A percentile compares a stretch with the other conserved stretches of the same genome.
Evolutionary conservation across 2,113 vertebrate genomes (phyloP).

Genomic region (Oryzias woworae): DNA sequence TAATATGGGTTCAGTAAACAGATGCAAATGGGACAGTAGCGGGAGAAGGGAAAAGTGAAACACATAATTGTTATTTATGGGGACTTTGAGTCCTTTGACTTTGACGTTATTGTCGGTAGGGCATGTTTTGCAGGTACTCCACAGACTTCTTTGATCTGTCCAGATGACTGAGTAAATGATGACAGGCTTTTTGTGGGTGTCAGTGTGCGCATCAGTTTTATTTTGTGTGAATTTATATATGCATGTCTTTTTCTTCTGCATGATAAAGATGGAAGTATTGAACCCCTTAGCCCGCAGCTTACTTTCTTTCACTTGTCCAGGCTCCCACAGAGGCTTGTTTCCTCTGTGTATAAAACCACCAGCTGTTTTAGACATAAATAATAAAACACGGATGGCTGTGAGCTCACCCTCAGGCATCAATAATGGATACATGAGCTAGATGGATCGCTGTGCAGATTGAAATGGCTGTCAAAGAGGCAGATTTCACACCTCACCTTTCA

Average conservation of each 20-base stretch:
- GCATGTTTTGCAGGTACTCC: slow-evolving; percentile 21
- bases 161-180: slow-evolving; percentile 32
- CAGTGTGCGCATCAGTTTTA: slow-evolving; percentile 44
- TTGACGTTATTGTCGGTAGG: slow-evolving; percentile 24
- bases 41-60: neutral
- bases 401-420: slow-evolving; percentile 76
- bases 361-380: slow-evolving; percentile 81
- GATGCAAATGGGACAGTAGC: slow-evolving; percentile 32
- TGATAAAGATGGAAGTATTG: slow-evolving; percentile 70
- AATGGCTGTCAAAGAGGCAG: slow-evolving; percentile 38
- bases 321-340: slow-evolving; percentile 60
- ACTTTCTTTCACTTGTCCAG: slow-evolving; percentile 43
- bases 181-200: slow-evolving; percentile 48
- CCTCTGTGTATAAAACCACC: slow-evolving; percentile 68
- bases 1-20: slow-evolving; percentile 42
- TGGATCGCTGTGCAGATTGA: slow-evolving; percentile 72
- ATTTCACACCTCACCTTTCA: slow-evolving; percentile 38
- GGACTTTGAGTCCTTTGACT: neutral
- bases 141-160: slow-evolving; percentile 35
- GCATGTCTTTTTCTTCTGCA: slow-evolving; percentile 23
- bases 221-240: slow-evolving; percentile 48
- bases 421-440: slow-evolving; percentile 68
- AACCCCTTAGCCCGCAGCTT: slow-evolving; percentile 51
- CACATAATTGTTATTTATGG: slow-evolving; percentile 37
- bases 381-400: slow-evolving; percentile 74